Evolutionary conservation across 1,140 invertebrate species (phyloP).

Genomic region (Leptestheria dahalacensis): DNA sequence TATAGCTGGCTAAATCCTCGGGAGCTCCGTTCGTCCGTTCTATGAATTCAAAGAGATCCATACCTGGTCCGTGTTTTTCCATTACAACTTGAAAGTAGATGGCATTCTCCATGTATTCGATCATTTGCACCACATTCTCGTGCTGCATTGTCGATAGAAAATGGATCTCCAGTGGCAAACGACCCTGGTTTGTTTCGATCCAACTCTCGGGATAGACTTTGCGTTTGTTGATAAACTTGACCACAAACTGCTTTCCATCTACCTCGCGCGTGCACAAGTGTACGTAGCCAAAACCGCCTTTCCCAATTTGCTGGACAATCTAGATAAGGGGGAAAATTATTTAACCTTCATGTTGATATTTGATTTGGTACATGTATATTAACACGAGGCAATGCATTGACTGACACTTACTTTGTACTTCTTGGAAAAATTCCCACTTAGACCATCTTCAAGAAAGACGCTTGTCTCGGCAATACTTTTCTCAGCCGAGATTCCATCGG

Average conservation of each 20-base stretch:
- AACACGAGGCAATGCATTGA: not conserved
- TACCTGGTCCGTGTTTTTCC: slow-evolving; percentile 62
- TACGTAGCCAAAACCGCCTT: slow-evolving; percentile 59
- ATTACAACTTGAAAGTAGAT: slow-evolving; percentile 60
- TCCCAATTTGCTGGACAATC: slow-evolving; percentile 49
- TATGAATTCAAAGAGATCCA: slow-evolving; percentile 67
- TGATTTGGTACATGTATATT: not conserved
- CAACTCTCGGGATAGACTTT: slow-evolving; percentile 54
- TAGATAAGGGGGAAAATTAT: slow-evolving; percentile 20
- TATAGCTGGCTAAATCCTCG: slow-evolving; percentile 51
- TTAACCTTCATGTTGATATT: not conserved
- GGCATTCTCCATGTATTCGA: slow-evolving; percentile 56
- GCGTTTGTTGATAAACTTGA: slow-evolving; percentile 54
- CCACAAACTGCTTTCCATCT: slow-evolving; percentile 46
- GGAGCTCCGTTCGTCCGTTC: slow-evolving; percentile 49
- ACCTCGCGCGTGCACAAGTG: slow-evolving; percentile 45
- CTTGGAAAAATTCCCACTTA: not conserved
- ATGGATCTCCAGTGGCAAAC: slow-evolving; percentile 49
- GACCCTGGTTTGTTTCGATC: slow-evolving; percentile 35
- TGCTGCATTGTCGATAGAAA: slow-evolving; percentile 46
- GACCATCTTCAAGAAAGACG: not conserved
- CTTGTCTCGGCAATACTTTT: not conserved
- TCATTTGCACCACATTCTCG: slow-evolving; percentile 49
- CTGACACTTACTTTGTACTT: not conserved
- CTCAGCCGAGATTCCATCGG: too few species aligned